phyloP scores from a whole-genome alignment of 2,797 vertebrate species.

The Rhynchotus rufescens region DNA sequence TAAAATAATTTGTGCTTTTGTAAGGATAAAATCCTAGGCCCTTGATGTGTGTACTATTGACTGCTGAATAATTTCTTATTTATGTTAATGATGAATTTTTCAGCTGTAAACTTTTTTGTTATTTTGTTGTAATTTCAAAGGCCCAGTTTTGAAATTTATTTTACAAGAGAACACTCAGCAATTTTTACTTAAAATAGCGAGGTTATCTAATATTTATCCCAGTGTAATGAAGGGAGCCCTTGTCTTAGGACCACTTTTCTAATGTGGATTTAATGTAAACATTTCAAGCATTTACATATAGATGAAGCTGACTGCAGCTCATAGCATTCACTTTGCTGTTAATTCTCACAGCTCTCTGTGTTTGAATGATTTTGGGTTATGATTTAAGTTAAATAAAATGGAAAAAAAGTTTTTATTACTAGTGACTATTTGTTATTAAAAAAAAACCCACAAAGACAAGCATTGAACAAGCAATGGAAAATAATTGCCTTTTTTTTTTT shows the following conservation, averaged over 20 bases:
- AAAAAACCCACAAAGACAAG: neutral
- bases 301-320: neutral
- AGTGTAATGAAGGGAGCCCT: neutral
- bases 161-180: neutral
- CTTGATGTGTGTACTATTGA: neutral
- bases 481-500: neutral
- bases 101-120: neutral
- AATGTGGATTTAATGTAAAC: neutral
- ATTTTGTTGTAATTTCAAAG: neutral
- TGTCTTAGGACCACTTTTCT: neutral
- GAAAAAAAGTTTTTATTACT: neutral
- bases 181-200: neutral
- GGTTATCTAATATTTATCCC: neutral
- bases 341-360: neutral
- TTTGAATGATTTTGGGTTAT: neutral
- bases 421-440: neutral
- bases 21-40: neutral
- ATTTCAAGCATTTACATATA: neutral
- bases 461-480: neutral
- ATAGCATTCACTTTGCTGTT: neutral
- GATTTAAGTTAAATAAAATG: neutral
- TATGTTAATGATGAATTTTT: neutral
- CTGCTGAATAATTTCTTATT: neutral
- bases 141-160: neutral
- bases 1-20: neutral